Evolutionary conservation across 2,113 vertebrate genomes (phyloP).

Genomic region (Urocynchramus pylzowi): DNA sequence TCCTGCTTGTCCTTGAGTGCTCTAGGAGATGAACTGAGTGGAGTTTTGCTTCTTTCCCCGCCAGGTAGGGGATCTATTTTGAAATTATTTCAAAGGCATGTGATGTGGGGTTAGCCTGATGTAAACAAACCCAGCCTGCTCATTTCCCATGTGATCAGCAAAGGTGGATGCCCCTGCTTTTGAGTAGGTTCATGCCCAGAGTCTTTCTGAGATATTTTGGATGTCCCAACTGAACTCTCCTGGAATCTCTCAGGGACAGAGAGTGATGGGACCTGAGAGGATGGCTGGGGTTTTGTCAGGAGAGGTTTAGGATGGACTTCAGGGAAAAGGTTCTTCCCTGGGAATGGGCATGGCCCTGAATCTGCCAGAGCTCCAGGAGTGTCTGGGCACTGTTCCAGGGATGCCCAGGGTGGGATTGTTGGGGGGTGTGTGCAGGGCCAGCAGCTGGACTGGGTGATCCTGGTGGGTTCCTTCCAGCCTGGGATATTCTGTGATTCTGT

Average conservation of each 20-base stretch:
- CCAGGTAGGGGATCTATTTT: neutral
- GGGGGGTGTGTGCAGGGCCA: neutral
- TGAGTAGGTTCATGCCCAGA: neutral
- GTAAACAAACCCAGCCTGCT: neutral
- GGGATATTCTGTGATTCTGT: neutral
- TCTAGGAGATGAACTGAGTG: neutral
- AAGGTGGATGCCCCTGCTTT: neutral
- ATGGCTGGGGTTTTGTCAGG: neutral
- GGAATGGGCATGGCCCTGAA: neutral
- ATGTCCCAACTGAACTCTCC: neutral
- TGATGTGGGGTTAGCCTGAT: neutral
- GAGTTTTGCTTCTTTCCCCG: neutral
- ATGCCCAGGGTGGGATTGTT: neutral
- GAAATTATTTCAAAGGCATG: neutral
- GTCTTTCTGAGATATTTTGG: neutral
- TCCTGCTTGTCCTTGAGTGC: neutral
- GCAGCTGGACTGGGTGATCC: fast-evolving
- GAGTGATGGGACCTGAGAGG: neutral
- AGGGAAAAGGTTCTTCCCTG: neutral
- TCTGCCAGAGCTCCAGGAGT: neutral
- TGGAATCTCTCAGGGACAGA: neutral
- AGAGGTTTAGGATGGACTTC: fast-evolving
- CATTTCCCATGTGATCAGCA: neutral
- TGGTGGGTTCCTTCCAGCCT: neutral
- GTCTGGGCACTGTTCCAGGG: fast-evolving